Evolutionary conservation across 2,797 vertebrate species (phyloP).

Genomic region (Propithecus deckenii): DNA sequence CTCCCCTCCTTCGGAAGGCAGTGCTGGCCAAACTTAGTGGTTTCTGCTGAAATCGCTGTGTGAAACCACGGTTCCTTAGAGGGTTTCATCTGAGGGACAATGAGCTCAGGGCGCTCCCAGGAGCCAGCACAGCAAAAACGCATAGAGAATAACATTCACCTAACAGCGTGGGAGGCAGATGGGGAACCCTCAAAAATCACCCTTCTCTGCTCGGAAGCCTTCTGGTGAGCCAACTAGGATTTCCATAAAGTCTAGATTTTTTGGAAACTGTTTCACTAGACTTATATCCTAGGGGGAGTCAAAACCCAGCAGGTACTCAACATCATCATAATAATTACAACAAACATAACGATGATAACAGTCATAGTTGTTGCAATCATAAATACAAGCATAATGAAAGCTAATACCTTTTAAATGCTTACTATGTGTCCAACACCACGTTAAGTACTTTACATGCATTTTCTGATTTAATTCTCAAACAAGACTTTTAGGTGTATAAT

Average conservation of each 20-base stretch:
- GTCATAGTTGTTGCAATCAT: not conserved
- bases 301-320: constrained; percentile 11
- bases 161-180: not conserved
- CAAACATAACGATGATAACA: not conserved
- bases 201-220: not conserved
- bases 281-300: not conserved
- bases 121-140: not conserved
- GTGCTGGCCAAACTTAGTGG: not conserved
- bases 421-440: not conserved
- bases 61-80: not conserved
- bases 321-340: constrained; percentile 1
- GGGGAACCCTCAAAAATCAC: not conserved
- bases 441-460: not conserved
- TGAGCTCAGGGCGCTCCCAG: not conserved
- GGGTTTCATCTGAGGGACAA: not conserved
- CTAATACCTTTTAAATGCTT: constrained; percentile 17
- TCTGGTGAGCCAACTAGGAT: not conserved
- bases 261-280: not conserved
- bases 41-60: not conserved
- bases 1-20: not conserved
- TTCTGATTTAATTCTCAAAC: not conserved
- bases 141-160: not conserved
- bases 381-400: not conserved
- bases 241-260: not conserved
- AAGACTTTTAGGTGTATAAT: not conserved